Evolutionary conservation across 1,140 invertebrate genomes (phyloP).

Genomic region (Linepithema humile): DNA sequence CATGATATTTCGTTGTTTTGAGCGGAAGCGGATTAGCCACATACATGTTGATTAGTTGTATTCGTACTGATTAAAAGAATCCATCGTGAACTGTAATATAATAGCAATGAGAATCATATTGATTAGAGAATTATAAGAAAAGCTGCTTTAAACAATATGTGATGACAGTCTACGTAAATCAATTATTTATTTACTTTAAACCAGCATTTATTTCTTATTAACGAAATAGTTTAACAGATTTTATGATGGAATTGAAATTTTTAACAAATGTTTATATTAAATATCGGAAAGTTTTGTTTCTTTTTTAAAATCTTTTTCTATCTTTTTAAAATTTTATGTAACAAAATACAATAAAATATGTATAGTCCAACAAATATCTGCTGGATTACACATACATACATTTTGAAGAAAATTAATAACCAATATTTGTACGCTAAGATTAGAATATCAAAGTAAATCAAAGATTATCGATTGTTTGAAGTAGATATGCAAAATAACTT

Average conservation of each 20-base stretch:
- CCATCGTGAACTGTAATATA: conserved; percentile 26
- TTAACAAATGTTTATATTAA: not conserved
- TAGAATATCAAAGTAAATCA: not conserved
- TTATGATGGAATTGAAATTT: not conserved
- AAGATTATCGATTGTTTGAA: not conserved
- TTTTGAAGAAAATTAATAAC: not conserved
- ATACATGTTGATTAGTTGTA: conserved; percentile 50
- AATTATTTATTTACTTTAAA: too few species aligned
- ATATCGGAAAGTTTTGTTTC: not conserved
- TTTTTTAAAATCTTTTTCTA: not conserved
- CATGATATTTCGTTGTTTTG: conserved; percentile 55
- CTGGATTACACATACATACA: too few species aligned
- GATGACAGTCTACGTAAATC: not conserved
- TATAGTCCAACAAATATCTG: not conserved
- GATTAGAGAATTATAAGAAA: conserved; percentile 9
- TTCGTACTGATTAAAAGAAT: conserved; percentile 36
- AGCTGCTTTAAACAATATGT: conserved; percentile 41
- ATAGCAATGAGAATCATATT: conserved; percentile 28
- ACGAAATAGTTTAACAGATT: conserved; percentile 46
- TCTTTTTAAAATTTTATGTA: not conserved
- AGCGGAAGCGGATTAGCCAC: conserved; percentile 22
- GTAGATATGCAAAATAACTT: not conserved
- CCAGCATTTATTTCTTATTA: conserved; percentile 45
- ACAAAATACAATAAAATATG: not conserved
- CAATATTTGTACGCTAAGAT: too few species aligned